Percentiles rank a stretch among this genome's conserved stretches.
These are phyloP conservation scores for Coleophora flavipennella DNA, from an alignment of 2,888 invertebrate species.

Conservation along the genomic window DNA sequence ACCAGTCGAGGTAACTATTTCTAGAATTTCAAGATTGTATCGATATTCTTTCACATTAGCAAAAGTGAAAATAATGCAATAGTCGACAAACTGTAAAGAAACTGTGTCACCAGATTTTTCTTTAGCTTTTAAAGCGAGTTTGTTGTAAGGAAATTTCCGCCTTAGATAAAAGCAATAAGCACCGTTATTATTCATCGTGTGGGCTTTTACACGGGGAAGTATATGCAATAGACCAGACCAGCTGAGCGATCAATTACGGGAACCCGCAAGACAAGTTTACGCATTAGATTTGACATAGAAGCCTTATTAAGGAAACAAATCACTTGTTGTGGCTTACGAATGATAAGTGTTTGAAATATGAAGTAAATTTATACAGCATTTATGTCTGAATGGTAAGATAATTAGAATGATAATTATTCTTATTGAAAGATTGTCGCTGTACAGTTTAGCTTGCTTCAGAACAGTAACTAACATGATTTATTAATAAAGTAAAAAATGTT, in stretches of 20 bases:
- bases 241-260: conserved; percentile 27
- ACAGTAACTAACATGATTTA: background rate
- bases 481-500: no score
- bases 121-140: no score
- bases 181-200: conserved; percentile 34
- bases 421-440: background rate
- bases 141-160: background rate
- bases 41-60: no score
- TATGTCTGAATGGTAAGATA: conserved; percentile 1
- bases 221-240: conserved; percentile 17
- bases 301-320: conserved; percentile 33
- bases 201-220: conserved; percentile 40
- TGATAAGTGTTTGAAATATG: conserved; percentile 10
- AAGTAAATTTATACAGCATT: conserved; percentile 7
- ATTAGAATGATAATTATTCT: no score
- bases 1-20: no score
- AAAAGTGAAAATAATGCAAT: no score
- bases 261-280: conserved; percentile 32
- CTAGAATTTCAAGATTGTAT: no score
- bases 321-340: conserved; percentile 19
- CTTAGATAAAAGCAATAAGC: conserved; percentile 1
- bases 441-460: background rate
- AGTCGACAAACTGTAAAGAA: no score
- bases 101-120: no score
- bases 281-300: conserved; percentile 41